These are phyloP conservation scores for Xenopus petersii DNA, from an alignment of 2,797 vertebrate genomes.

Conservation along the genomic window DNA sequence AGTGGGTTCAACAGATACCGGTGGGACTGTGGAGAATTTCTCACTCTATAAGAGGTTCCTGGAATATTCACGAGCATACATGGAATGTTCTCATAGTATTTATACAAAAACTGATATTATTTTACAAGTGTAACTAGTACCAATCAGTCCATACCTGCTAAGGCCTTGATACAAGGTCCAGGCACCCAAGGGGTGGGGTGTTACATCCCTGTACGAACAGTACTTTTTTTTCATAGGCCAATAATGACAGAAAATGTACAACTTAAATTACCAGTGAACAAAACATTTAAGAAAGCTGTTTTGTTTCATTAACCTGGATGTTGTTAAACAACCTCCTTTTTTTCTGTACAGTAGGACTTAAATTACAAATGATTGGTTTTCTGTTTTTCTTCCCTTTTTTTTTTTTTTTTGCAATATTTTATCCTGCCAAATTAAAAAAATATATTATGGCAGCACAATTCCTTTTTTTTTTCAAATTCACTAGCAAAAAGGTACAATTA, in stretches of 20 bases:
- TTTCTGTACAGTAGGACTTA: slow-evolving; percentile 86
- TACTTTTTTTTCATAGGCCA: slow-evolving; percentile 58
- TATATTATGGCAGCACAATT: slow-evolving; percentile 81
- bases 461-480: slow-evolving; percentile 82
- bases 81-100: slow-evolving; percentile 55
- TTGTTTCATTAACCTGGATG: slow-evolving; percentile 80
- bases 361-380: slow-evolving; percentile 80
- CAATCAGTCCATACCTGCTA: slow-evolving; percentile 62
- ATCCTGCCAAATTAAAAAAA: slow-evolving; percentile 89
- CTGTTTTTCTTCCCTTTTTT: slow-evolving; percentile 66
- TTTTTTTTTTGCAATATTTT: slow-evolving; percentile 77
- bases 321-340: slow-evolving; percentile 76
- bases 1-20: slow-evolving; percentile 16
- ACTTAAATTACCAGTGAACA: slow-evolving; percentile 79
- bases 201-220: slow-evolving; percentile 64
- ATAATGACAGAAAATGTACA: slow-evolving; percentile 81
- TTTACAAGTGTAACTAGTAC: slow-evolving; percentile 55
- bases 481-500: slow-evolving; percentile 82
- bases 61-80: slow-evolving; percentile 48
- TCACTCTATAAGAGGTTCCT: slow-evolving; percentile 47
- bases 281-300: slow-evolving; percentile 72
- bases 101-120: slow-evolving; percentile 56
- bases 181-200: slow-evolving; percentile 56
- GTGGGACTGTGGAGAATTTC: slow-evolving; percentile 21
- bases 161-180: slow-evolving; percentile 69